Evolutionary conservation across 2,888 invertebrate genomes (phyloP), one percentile per base, ranked within the genome.

Genomic region (Globia sparganii): DNA sequence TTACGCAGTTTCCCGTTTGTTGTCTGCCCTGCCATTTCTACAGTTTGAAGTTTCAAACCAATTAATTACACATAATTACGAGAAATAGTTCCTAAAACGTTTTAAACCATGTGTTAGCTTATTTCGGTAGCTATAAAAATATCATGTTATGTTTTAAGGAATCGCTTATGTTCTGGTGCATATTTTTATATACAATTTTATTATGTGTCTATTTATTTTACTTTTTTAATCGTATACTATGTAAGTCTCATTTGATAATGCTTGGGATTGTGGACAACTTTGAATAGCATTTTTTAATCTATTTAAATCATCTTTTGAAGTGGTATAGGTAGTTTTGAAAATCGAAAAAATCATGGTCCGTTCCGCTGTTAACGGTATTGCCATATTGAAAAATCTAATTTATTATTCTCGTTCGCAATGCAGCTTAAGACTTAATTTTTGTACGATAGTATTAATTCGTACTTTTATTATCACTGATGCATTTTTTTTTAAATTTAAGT

Each of bases 201-300:
- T 84, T 86, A 68, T 73, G 86, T 88, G 88, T 88, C 88, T 88
- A 88, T 88, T 88, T 88, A 88, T 88, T 88, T 88, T 84, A 83
- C 80, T 86, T 82, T 86, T 88, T 85, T 80, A 81, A 84, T 75
- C 82, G 85, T 87, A 72, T 78, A 81, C 76, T 28, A 3, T 40
- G 37, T 49, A 18, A 21, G 62, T 72, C 64, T 83, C 75, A 70
- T 68, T 86, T 80, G 67, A 65, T 83, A 81, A 77, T 86, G 78
- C 61, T 84, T 70, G n/a, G 25, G 4, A 64, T 28, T 49, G 5
- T 46, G 11, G 21, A 15, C 15, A 13, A 58, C 25, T 68, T 71
- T 64, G 40, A 34, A 46, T 31, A 34, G 15, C 4, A 4, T 67
- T n/a, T 64, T 67, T 46, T 28, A n/a, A 37, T 8, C n/a, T 21